These are phyloP conservation scores for Cherax destructor DNA, from an alignment of 1,140 invertebrate genomes.

Conservation along the genomic window DNA sequence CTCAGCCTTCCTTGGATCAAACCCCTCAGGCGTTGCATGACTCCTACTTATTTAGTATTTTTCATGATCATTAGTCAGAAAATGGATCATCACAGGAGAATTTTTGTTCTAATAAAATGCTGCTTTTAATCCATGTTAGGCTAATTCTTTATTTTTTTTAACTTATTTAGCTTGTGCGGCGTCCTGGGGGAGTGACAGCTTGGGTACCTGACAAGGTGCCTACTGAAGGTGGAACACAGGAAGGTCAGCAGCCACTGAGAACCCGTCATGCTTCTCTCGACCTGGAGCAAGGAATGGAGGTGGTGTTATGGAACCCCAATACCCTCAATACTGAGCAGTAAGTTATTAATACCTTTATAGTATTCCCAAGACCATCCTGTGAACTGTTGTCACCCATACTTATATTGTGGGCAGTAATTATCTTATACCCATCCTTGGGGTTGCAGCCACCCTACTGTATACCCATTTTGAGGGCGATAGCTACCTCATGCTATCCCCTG, in stretches of 20 bases:
- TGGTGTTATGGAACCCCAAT: constrained; percentile 61
- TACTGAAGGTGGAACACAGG: neutral
- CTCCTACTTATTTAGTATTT: too few relatives aligned
- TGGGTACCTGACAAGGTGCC: constrained; percentile 61
- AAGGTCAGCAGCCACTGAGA: constrained; percentile 8
- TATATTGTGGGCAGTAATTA: too few relatives aligned
- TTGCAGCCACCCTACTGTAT: too few relatives aligned
- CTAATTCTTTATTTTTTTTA: neutral
- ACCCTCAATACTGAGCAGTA: neutral
- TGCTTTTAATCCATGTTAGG: neutral
- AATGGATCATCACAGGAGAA: too few relatives aligned
- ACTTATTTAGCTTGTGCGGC: constrained; percentile 57
- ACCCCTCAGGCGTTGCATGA: too few relatives aligned
- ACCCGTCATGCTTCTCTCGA: constrained; percentile 63
- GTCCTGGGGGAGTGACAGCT: constrained; percentile 69
- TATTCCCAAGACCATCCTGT: too few relatives aligned
- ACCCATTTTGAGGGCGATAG: too few relatives aligned
- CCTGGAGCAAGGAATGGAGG: constrained; percentile 48
- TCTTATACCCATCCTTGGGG: too few relatives aligned
- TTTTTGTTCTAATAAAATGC: neutral
- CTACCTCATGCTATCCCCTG: too few relatives aligned
- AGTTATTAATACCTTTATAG: neutral
- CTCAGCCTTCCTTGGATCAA: too few relatives aligned
- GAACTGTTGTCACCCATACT: too few relatives aligned
- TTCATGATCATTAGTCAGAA: too few relatives aligned